Base-by-base conservation (phyloP, 1,140 invertebrate genomes). In the Phortica variegata region DNA sequence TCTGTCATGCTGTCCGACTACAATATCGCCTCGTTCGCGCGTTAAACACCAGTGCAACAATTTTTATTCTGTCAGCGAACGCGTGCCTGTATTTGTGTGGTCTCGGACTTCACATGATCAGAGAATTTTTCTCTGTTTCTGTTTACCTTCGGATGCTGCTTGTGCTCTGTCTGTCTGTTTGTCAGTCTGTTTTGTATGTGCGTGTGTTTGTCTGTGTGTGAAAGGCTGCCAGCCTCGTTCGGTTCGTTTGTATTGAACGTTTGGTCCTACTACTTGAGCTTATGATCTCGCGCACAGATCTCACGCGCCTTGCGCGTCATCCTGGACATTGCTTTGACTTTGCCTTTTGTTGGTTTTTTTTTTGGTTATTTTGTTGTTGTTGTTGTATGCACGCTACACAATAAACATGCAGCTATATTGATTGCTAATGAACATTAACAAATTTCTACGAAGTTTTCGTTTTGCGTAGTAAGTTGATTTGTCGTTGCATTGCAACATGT, bases 31-130 rank as follows among this genome's bases (percentile, higher is more conserved):
- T 68, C 60, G 65, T 71, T 71, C 63, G 66, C 71, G 66, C 71
- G 71, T 75, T 74, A 75, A 75, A 74, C 70, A 73, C 71, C 73
- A 74, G 61, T 61, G 61, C 66, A 74, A 74, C 71, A 74, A 74
- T 73, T 74, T 74, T 74, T 74, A 75, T 75, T 68, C 73, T 75
- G 73, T 75, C 73, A 75, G 73, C 73, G 58, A 75, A 75, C 73
- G 73, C 73, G 73, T 75, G 73, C 73, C 73, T 75, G 69, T 75
- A 62, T 75, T 60, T 75, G 73, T 75, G 73, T 75, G 73, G 73
- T 75, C 73, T 49, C 53, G 47, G 57, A 48, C 45, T 41, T 69
- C 41, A 43, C 23, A 32, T 40, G 12, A 12, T 3, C 17, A 9
- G 12, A 8, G 38, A n/a, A n/a, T n/a, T n/a, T n/a, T n/a, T n/a